Evolutionary conservation across 2,113 vertebrate genomes (phyloP).

Genomic region (Hippocampus comes): DNA sequence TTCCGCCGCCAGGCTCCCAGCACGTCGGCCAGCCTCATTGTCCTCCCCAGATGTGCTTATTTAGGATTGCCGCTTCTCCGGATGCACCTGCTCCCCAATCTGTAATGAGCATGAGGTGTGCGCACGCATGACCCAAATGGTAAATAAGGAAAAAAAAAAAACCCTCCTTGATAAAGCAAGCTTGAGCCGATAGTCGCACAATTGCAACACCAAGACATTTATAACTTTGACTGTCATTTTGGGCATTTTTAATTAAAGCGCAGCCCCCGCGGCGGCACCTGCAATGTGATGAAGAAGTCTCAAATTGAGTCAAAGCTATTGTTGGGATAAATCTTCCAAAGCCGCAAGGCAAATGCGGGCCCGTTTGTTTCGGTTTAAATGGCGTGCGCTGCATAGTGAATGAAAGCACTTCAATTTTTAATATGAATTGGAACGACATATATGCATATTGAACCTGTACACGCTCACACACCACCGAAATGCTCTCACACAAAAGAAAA

Average conservation of each 20-base stretch:
- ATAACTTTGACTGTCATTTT: conserved; percentile 37
- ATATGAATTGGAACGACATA: background rate
- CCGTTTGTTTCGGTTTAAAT: background rate
- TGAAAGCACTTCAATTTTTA: background rate
- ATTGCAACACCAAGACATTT: conserved; percentile 44
- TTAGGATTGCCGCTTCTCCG: conserved; percentile 53
- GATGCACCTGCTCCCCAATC: conserved; percentile 68
- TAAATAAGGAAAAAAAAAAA: background rate
- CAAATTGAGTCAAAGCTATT: conserved; percentile 10
- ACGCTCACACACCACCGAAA: background rate
- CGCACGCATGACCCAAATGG: conserved; percentile 37
- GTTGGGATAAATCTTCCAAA: conserved; percentile 23
- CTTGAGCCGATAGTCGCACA: conserved; percentile 25
- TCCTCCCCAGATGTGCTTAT: conserved; percentile 42
- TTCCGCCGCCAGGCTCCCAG: conserved; percentile 9
- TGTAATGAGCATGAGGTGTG: conserved; percentile 61
- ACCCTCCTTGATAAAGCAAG: conserved; percentile 32
- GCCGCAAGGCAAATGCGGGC: conserved; percentile 3
- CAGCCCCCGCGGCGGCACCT: conserved; percentile 21
- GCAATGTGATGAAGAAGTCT: conserved; percentile 25
- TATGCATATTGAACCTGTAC: background rate
- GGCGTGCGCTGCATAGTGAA: background rate
- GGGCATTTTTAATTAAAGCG: conserved; percentile 53
- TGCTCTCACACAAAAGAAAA: background rate
- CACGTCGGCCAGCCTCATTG: conserved; percentile 35